These are phyloP conservation scores for Tyria jacobaeae DNA, from an alignment of 2,888 invertebrate genomes.

Conservation along the genomic window DNA sequence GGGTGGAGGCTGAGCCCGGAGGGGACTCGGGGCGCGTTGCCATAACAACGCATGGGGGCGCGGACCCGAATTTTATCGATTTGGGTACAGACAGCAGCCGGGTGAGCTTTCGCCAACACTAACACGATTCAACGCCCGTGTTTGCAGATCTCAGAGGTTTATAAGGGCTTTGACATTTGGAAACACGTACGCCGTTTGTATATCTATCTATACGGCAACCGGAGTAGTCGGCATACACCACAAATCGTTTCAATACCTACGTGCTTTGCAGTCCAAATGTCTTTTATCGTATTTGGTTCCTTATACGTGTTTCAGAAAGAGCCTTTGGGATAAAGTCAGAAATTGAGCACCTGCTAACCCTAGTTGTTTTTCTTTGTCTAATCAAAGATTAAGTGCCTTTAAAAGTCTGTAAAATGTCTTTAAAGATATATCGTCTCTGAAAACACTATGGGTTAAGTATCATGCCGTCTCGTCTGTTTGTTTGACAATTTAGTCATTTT, in stretches of 20 bases:
- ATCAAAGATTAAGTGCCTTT: not conserved
- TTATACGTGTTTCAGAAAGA: slow-evolving; percentile 13
- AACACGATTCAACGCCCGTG: slow-evolving; percentile 83
- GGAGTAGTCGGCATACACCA: slow-evolving; percentile 51
- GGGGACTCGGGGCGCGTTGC: slow-evolving; percentile 71
- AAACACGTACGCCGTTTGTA: slow-evolving; percentile 71
- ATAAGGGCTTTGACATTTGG: slow-evolving; percentile 80
- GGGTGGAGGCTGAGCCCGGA: slow-evolving; percentile 57
- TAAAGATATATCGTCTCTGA: too few species aligned
- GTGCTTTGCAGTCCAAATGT: slow-evolving; percentile 47
- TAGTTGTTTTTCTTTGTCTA: not conserved
- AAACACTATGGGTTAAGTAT: too few species aligned
- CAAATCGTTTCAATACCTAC: slow-evolving; percentile 57
- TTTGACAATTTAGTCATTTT: too few species aligned
- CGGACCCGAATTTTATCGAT: slow-evolving; percentile 87
- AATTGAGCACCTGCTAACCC: not conserved
- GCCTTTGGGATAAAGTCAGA: not conserved
- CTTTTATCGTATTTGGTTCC: slow-evolving; percentile 25
- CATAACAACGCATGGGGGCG: slow-evolving; percentile 81
- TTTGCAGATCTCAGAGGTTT: slow-evolving; percentile 83
- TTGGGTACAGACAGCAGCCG: slow-evolving; percentile 84
- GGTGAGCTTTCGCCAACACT: slow-evolving; percentile 78
- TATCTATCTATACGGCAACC: slow-evolving; percentile 52
- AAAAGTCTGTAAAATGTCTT: too few species aligned
- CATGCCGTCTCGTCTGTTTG: too few species aligned